phyloP scores from a whole-genome alignment of 1,140 invertebrate genomes.

The Luehdorfia chinensis region DNA sequence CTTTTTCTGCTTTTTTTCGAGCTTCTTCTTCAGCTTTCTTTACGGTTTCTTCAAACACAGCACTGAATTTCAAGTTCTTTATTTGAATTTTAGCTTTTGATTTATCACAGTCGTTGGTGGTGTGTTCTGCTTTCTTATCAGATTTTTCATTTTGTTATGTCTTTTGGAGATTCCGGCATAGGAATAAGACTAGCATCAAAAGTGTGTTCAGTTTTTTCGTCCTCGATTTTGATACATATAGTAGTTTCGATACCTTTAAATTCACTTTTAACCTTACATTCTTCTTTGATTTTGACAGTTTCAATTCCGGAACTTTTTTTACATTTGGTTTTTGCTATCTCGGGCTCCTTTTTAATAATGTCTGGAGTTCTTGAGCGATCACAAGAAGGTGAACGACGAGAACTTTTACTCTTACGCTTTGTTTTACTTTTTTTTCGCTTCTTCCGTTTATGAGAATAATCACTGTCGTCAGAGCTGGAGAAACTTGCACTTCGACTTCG shows the following conservation, averaged over 20 bases:
- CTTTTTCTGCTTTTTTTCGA: constrained; percentile 78
- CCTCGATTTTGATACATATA: constrained; percentile 3
- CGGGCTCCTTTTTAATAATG: constrained; percentile 67
- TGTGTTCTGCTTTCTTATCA: constrained; percentile 42
- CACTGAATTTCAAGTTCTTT: constrained; percentile 82
- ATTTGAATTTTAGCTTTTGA: constrained; percentile 77
- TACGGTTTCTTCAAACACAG: constrained; percentile 81
- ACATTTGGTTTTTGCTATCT: constrained; percentile 40
- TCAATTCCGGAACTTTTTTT: constrained; percentile 56
- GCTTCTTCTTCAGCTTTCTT: constrained; percentile 82
- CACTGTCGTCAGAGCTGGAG: constrained; percentile 47
- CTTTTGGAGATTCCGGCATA: constrained; percentile 54
- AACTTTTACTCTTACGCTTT: constrained; percentile 69
- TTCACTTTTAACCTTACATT: constrained; percentile 54
- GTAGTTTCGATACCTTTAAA: constrained; percentile 24
- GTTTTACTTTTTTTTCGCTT: constrained; percentile 79
- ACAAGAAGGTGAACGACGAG: constrained; percentile 65
- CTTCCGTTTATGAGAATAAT: constrained; percentile 55
- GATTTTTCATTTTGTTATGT: constrained; percentile 31
- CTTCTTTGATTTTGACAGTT: constrained; percentile 76
- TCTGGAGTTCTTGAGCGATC: constrained; percentile 31
- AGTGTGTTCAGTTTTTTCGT: constrained; percentile 14
- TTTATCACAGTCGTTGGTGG: constrained; percentile 50
- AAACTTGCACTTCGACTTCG: constrained; percentile 47
- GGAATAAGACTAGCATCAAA: constrained; percentile 54